Conservation (phyloP, 2,113 vertebrate genomes). For the Puffinus mauretanicus region DNA sequence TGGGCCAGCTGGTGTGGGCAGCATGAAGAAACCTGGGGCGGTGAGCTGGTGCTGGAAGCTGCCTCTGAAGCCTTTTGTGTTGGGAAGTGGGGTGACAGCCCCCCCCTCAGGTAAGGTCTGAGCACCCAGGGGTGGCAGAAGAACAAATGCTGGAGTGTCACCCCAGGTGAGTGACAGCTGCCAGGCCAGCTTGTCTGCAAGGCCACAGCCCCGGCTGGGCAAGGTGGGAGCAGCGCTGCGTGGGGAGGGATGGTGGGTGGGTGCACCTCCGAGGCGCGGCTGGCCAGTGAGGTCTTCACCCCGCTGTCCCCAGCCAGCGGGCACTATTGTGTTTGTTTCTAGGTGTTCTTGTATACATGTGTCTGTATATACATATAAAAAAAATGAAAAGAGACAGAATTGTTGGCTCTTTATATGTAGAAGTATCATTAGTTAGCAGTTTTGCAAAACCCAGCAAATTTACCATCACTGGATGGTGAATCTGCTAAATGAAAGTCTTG, state of each 20-base stretch:
- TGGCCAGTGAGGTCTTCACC: neutral
- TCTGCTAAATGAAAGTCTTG: neutral
- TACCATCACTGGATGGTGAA: fast-evolving
- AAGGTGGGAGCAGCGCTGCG: neutral
- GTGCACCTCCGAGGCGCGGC: fast-evolving
- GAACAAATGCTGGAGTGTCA: fast-evolving
- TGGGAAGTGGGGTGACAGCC: neutral
- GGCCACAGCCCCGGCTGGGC: too few relatives aligned
- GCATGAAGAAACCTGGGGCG: neutral
- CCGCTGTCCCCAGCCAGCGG: fast-evolving
- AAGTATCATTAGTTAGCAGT: neutral
- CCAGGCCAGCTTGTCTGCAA: neutral
- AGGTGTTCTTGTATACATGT: neutral
- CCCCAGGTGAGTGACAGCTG: neutral
- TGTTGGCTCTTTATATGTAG: neutral
- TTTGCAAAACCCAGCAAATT: neutral
- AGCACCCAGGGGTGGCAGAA: neutral
- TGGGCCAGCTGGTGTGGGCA: neutral
- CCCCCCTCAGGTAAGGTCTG: neutral
- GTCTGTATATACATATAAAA: too few relatives aligned
- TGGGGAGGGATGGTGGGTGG: neutral
- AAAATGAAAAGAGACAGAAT: neutral
- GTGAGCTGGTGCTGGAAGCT: neutral
- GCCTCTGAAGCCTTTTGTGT: neutral
- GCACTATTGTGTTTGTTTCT: neutral